Evolutionary conservation across 2,888 invertebrate species (phyloP).

Genomic region (Incurvaria masculella): DNA sequence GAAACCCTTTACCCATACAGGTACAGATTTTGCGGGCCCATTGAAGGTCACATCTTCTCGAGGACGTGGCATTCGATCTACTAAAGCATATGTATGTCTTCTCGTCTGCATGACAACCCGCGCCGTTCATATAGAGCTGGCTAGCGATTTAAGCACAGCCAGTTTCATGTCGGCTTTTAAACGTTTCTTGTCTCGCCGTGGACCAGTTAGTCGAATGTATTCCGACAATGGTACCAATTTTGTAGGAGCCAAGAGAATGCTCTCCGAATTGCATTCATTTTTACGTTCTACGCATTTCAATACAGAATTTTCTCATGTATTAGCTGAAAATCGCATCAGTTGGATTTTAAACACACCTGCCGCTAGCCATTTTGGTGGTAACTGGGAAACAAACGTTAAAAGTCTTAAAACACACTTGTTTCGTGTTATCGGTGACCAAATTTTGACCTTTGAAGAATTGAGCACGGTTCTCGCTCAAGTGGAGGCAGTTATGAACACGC

Average conservation of each 20-base stretch:
- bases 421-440: background rate
- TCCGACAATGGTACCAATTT: background rate
- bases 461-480: slow-evolving; percentile 50
- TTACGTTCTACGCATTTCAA: background rate
- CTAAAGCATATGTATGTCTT: background rate
- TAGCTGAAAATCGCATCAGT: background rate
- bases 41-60: background rate
- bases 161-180: background rate
- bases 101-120: background rate
- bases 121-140: too few relatives aligned
- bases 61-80: background rate
- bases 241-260: background rate
- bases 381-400: background rate
- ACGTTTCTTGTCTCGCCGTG: background rate
- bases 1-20: slow-evolving; percentile 2
- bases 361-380: background rate
- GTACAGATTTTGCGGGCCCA: background rate
- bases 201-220: background rate
- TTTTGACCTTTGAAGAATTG: background rate
- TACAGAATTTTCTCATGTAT: background rate
- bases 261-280: background rate
- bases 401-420: background rate
- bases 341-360: background rate
- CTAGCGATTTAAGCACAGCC: too few relatives aligned
- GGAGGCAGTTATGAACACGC: slow-evolving; percentile 12